Conservation (phyloP, 2,888 invertebrate genomes). For the Sinohyriopsis cumingii region DNA sequence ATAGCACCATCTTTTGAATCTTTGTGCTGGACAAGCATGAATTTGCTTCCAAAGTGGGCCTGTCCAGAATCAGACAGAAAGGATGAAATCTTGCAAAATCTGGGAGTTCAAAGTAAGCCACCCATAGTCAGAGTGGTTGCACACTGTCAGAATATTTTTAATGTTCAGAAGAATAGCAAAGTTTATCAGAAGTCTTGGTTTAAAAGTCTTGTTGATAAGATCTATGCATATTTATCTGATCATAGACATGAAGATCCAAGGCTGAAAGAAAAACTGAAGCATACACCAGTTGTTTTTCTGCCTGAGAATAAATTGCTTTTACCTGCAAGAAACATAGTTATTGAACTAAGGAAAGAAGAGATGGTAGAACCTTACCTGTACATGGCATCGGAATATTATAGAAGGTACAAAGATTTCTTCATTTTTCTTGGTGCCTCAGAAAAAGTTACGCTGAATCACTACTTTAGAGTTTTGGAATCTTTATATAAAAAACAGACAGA, state of each 20-base stretch:
- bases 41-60: slow-evolving; percentile 16
- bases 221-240: slow-evolving; percentile 6
- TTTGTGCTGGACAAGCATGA: slow-evolving; percentile 25
- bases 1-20: background rate
- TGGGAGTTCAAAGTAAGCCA: slow-evolving; percentile 18
- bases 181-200: too few relatives aligned
- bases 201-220: background rate
- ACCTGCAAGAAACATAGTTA: slow-evolving; percentile 8
- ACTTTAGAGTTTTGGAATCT: slow-evolving; percentile 10
- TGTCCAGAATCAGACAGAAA: background rate
- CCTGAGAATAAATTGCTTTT: slow-evolving; percentile 10
- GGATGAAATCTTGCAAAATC: slow-evolving; percentile 6
- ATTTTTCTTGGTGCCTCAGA: slow-evolving; percentile 18
- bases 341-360: slow-evolving; percentile 4
- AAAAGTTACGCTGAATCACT: background rate
- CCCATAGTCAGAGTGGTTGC: slow-evolving; percentile 12
- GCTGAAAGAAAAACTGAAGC: slow-evolving; percentile 10
- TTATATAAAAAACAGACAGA: background rate
- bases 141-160: slow-evolving; percentile 29
- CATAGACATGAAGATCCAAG: slow-evolving; percentile 2
- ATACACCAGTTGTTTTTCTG: slow-evolving; percentile 2
- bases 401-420: slow-evolving; percentile 21
- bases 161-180: slow-evolving; percentile 2
- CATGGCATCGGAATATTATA: slow-evolving; percentile 18
- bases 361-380: slow-evolving; percentile 28